These are phyloP conservation scores for Limnephilus marmoratus DNA, from an alignment of 2,888 invertebrate genomes.

Conservation along the genomic window DNA sequence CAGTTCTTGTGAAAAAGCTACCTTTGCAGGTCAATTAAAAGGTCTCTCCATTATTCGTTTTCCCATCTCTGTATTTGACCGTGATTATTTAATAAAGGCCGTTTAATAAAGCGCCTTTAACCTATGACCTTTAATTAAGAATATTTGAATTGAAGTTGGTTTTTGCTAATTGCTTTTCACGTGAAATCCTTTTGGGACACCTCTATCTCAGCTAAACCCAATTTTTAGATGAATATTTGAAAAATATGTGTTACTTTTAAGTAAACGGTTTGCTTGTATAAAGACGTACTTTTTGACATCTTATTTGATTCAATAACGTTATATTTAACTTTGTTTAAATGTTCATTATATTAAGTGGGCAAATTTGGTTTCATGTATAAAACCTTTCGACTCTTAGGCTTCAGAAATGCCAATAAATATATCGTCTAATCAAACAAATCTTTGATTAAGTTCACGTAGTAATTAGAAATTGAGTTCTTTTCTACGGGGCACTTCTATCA, in stretches of 20 bases:
- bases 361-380: too few species aligned
- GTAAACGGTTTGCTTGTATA: background rate
- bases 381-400: too few species aligned
- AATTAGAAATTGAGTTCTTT: too few species aligned
- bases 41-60: background rate
- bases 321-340: background rate
- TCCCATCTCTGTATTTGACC: background rate
- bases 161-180: background rate
- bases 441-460: too few species aligned
- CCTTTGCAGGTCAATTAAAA: background rate
- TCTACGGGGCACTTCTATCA: too few species aligned
- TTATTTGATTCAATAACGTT: background rate
- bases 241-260: background rate
- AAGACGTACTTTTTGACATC: background rate
- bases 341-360: too few species aligned
- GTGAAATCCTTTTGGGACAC: background rate
- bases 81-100: background rate
- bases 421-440: too few species aligned
- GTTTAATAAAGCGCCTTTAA: background rate
- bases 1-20: background rate
- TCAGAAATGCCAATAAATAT: too few species aligned
- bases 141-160: background rate
- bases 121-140: background rate
- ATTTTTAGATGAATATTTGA: background rate
- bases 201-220: background rate